These are phyloP conservation scores for Leucophenga maculata DNA, from an alignment of 2,888 invertebrate species.

Conservation along the genomic window DNA sequence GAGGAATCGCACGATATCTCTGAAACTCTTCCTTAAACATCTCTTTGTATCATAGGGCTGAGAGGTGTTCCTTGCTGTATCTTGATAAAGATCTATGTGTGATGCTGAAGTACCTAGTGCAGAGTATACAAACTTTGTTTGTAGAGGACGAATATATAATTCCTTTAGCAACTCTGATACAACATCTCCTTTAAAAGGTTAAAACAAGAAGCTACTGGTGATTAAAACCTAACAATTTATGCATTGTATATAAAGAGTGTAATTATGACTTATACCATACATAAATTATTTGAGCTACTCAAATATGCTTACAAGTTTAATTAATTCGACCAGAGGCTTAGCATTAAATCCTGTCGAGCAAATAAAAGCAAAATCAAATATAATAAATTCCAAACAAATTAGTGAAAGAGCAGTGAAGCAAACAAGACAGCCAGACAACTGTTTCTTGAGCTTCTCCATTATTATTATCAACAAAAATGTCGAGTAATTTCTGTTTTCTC, in stretches of 20 bases:
- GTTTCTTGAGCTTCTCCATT: background rate
- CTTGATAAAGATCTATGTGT: too few relatives aligned
- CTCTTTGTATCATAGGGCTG: too few relatives aligned
- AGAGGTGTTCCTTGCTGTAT: too few relatives aligned
- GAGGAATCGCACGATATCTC: too few relatives aligned
- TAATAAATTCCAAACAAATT: conserved; percentile 57
- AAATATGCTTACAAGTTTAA: conserved; percentile 37
- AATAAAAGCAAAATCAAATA: conserved; percentile 47
- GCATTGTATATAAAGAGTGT: background rate
- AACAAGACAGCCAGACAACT: conserved; percentile 1
- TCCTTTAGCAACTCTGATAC: too few relatives aligned
- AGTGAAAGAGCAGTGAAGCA: conserved; percentile 30
- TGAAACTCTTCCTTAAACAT: too few relatives aligned
- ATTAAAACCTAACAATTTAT: too few relatives aligned
- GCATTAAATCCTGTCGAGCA: background rate
- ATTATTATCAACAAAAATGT: background rate
- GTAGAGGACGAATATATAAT: too few relatives aligned
- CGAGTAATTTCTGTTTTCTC: conserved; percentile 5
- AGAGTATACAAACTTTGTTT: too few relatives aligned
- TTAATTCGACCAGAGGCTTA: conserved; percentile 38
- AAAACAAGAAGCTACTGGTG: too few relatives aligned
- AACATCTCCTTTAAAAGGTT: too few relatives aligned
- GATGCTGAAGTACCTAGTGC: too few relatives aligned
- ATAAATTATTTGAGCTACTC: conserved; percentile 38
- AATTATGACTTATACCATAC: conserved; percentile 17